Evolutionary conservation across 1,140 invertebrate genomes (phyloP).

Genomic region (Steinernema khuongi): DNA sequence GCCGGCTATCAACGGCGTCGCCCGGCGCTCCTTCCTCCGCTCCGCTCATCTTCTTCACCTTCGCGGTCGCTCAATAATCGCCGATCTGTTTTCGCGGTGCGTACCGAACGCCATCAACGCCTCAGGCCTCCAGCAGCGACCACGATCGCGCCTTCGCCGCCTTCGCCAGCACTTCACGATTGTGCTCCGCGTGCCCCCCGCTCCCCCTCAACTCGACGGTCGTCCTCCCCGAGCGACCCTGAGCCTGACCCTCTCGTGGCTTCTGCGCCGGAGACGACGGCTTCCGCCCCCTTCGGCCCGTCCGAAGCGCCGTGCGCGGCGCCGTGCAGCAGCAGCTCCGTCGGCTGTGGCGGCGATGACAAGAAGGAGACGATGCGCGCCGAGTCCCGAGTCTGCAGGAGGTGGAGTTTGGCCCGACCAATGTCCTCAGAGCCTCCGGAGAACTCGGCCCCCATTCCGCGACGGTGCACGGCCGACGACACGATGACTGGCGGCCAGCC

Average conservation of each 20-base stretch:
- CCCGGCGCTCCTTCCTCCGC: background rate
- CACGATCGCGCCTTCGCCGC: background rate
- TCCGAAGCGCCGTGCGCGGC: background rate
- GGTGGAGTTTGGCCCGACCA: background rate
- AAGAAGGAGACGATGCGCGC: background rate
- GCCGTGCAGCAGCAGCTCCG: background rate
- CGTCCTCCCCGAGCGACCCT: background rate
- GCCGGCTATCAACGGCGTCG: constrained; percentile 5
- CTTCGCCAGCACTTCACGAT: background rate
- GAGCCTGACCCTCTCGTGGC: background rate
- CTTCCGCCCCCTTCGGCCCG: background rate
- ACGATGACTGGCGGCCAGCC: background rate
- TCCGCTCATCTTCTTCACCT: background rate
- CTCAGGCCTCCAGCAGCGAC: background rate
- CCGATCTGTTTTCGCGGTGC: constrained; percentile 14
- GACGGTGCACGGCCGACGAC: constrained; percentile 6
- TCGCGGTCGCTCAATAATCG: background rate
- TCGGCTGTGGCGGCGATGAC: background rate
- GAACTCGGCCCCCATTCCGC: background rate
- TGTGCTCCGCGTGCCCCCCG: background rate
- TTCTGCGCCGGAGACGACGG: constrained; percentile 6
- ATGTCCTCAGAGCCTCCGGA: background rate
- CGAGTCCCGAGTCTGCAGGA: constrained; percentile 4
- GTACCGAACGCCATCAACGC: constrained; percentile 1
- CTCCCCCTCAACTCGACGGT: background rate